Evolutionary conservation across 2,888 invertebrate species (phyloP).

Genomic region (Zootermopsis nevadensis): DNA sequence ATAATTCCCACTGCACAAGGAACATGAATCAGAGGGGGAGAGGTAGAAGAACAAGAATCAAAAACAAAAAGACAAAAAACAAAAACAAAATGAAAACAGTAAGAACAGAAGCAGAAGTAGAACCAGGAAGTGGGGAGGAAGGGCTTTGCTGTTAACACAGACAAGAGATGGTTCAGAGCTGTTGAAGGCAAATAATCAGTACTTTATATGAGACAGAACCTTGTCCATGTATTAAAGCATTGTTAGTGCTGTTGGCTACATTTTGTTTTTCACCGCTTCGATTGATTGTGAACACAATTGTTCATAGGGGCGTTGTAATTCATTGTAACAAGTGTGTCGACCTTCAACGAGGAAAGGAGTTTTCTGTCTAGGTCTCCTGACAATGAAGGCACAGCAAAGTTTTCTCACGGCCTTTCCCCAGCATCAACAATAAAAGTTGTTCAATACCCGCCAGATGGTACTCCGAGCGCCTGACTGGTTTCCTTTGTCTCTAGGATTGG

Average conservation of each 20-base stretch:
- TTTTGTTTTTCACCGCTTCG: background rate
- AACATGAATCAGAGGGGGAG: too few relatives aligned
- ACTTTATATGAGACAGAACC: too few relatives aligned
- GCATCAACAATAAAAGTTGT: constrained; percentile 13
- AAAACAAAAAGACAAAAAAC: too few relatives aligned
- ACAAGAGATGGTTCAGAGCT: too few relatives aligned
- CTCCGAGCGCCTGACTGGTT: background rate
- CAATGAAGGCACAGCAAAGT: background rate
- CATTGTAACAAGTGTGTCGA: constrained; percentile 10
- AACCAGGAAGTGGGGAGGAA: too few relatives aligned
- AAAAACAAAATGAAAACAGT: too few relatives aligned
- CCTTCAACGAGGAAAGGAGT: background rate
- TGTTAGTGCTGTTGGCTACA: background rate
- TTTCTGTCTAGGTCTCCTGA: constrained; percentile 1
- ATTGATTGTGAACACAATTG: background rate
- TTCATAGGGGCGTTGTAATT: background rate
- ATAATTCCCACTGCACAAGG: too few relatives aligned
- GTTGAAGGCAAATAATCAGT: too few relatives aligned
- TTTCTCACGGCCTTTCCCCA: background rate
- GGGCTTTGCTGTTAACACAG: too few relatives aligned
- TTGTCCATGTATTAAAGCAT: too few relatives aligned
- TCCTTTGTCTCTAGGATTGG: background rate
- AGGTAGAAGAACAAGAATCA: too few relatives aligned
- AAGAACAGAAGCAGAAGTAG: too few relatives aligned
- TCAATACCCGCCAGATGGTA: constrained; percentile 1